Conservation (phyloP, 2,797 vertebrate genomes). For the Coregonus sp. region DNA sequence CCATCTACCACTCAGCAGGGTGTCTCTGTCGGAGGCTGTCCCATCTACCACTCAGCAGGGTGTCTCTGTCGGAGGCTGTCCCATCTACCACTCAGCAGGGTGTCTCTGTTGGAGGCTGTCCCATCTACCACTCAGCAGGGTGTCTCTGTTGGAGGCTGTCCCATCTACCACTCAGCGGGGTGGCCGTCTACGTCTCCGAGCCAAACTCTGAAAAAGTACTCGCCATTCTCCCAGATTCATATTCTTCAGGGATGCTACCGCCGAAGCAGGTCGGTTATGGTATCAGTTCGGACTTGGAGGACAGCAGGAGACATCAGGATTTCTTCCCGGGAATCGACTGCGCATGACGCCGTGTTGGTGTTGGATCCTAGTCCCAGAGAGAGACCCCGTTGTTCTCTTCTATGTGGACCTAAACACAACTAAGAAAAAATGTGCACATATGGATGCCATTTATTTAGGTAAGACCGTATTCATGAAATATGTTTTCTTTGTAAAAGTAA, state of each 20-base stretch:
- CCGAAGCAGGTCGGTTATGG: constrained; percentile 58
- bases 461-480: constrained; percentile 33
- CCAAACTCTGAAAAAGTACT: constrained; percentile 71
- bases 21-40: too few relatives aligned
- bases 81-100: too few relatives aligned
- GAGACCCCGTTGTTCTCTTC: constrained; percentile 78
- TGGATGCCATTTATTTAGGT: constrained; percentile 80
- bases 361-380: constrained; percentile 80
- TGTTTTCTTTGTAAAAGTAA: background rate
- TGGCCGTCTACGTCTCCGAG: constrained; percentile 76
- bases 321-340: constrained; percentile 47
- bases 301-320: constrained; percentile 54
- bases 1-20: too few relatives aligned
- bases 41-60: too few relatives aligned
- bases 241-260: constrained; percentile 43
- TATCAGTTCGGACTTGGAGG: constrained; percentile 45
- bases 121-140: too few relatives aligned
- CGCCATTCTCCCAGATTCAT: constrained; percentile 78
- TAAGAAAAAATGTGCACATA: constrained; percentile 78
- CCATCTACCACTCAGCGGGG: constrained; percentile 67
- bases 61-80: too few relatives aligned
- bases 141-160: constrained; percentile 69
- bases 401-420: constrained; percentile 79
- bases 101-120: too few relatives aligned
- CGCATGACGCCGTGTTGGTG: constrained; percentile 78